Conservation (phyloP, 2,888 invertebrate genomes). For the Tetranychus piercei region DNA sequence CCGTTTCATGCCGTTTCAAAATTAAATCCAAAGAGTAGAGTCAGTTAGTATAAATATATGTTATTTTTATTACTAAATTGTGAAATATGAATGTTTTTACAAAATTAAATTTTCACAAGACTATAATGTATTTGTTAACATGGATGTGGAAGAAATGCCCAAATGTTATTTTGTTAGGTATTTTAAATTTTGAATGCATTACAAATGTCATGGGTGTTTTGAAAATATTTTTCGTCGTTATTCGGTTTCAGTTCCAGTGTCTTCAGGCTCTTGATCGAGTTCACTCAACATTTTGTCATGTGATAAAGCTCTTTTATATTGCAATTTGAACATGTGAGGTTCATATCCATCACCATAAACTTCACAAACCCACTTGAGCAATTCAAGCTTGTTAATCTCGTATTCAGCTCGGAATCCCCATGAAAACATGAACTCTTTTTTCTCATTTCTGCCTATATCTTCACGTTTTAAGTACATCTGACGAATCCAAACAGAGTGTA, state of each 20-base stretch:
- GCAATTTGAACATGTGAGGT: slow-evolving; percentile 8
- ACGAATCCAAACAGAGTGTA: slow-evolving; percentile 14
- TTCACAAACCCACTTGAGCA: slow-evolving; percentile 13
- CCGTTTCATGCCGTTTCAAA: slow-evolving; percentile 58
- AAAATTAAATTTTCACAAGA: no score
- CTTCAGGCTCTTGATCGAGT: neutral
- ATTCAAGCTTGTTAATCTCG: slow-evolving; percentile 13
- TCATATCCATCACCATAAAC: slow-evolving; percentile 9
- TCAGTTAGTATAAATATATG: no score
- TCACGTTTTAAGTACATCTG: slow-evolving; percentile 15
- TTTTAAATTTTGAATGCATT: no score
- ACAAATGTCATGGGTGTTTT: no score
- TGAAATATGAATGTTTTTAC: no score
- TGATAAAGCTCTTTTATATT: neutral
- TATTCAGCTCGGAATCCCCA: slow-evolving; percentile 19
- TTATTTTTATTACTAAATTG: no score
- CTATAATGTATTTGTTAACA: no score
- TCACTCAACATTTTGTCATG: neutral
- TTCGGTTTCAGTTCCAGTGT: neutral
- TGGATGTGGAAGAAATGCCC: no score
- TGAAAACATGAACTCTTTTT: slow-evolving; percentile 1
- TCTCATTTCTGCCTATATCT: slow-evolving; percentile 9
- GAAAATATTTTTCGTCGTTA: no score
- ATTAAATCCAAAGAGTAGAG: no score
- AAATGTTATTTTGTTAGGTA: no score